Conservation (phyloP, 35 echinoderm and acorn worm genomes). For the Diadema setosum region DNA sequence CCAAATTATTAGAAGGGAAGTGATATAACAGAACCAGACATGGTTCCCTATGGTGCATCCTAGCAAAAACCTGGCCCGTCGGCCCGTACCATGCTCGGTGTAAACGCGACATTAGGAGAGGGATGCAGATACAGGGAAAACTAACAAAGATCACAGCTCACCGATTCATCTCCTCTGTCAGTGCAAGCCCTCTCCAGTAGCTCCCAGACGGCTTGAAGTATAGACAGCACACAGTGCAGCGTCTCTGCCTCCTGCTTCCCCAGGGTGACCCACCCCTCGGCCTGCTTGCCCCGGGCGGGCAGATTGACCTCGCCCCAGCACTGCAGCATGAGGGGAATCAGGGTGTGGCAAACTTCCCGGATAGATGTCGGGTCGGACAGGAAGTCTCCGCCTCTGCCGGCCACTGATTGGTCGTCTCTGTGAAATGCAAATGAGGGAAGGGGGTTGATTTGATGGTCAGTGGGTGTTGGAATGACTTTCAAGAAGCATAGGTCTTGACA, state of each 20-base stretch:
- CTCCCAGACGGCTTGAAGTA: slow-evolving; percentile 20
- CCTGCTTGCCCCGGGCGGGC: neutral
- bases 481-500: too few species aligned
- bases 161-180: neutral
- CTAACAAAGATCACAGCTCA: neutral
- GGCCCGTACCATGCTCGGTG: too few species aligned
- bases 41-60: too few species aligned
- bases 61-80: too few species aligned
- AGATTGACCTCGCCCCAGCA: slow-evolving; percentile 85
- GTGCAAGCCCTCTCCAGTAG: neutral
- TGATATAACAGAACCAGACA: too few species aligned
- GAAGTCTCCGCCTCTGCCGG: neutral
- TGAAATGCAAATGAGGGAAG: too few species aligned
- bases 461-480: too few species aligned
- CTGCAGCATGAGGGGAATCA: slow-evolving; percentile 79
- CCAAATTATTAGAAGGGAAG: too few species aligned
- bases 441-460: too few species aligned
- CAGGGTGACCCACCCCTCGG: neutral
- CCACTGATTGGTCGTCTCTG: neutral
- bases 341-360: slow-evolving; percentile 20
- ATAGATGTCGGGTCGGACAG: neutral
- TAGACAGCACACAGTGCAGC: slow-evolving; percentile 57
- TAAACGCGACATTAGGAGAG: too few species aligned
- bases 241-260: slow-evolving; percentile 38
- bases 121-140: too few species aligned